A percentile compares a stretch with the other conserved stretches of the same genome.
These are phyloP conservation scores for Marisa cornuarietis DNA, from an alignment of 1,140 invertebrate genomes.

Conservation along the genomic window DNA sequence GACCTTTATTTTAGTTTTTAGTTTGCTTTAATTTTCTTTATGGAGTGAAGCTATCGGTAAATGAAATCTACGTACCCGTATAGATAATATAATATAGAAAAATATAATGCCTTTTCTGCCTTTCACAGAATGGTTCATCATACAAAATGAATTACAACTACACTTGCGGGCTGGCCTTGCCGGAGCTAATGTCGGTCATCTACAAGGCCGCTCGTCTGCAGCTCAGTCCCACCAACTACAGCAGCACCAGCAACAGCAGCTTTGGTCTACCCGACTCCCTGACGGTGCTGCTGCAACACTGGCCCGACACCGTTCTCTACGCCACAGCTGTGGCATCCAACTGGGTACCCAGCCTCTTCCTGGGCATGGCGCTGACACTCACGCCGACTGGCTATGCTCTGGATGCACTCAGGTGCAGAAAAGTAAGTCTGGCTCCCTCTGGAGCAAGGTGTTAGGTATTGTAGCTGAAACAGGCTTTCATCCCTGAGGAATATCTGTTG, in stretches of 20 bases:
- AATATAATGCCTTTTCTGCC: too few species aligned
- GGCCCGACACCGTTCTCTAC: background rate
- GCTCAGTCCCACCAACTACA: background rate
- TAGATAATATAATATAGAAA: too few species aligned
- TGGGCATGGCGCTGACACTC: conserved; percentile 14
- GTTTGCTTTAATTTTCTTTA: too few species aligned
- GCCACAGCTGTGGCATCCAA: background rate
- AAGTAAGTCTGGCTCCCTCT: background rate
- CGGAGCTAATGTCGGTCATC: conserved; percentile 5
- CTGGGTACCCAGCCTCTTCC: conserved; percentile 9
- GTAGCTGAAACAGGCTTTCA: too few species aligned
- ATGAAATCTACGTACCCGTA: too few species aligned
- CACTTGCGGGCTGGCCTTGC: conserved; percentile 10
- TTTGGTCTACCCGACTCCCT: background rate
- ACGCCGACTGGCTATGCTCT: background rate
- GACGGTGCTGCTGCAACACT: conserved; percentile 8
- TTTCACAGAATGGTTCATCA: background rate
- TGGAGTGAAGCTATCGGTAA: too few species aligned
- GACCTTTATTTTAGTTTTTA: too few species aligned
- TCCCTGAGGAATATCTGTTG: too few species aligned
- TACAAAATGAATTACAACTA: conserved; percentile 22
- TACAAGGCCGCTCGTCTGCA: background rate
- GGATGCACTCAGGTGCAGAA: background rate
- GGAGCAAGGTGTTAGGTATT: too few species aligned
- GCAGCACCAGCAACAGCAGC: background rate